These are phyloP conservation scores for Manis pentadactyla DNA, from an alignment of 2,797 vertebrate genomes.

Conservation along the genomic window DNA sequence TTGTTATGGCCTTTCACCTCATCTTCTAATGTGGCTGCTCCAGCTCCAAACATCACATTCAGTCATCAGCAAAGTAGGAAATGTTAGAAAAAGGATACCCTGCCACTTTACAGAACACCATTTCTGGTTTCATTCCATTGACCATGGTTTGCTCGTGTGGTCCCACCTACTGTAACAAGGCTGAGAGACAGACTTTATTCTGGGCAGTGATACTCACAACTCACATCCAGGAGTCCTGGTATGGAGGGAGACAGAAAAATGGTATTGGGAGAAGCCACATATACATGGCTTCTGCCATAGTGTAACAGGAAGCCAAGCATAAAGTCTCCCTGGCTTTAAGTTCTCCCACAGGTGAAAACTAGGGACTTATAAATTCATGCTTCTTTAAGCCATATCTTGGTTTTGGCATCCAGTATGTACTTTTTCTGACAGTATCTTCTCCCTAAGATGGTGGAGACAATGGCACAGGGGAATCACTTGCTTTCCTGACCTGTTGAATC, in stretches of 20 bases:
- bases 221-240: background rate
- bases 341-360: background rate
- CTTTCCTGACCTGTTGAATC: background rate
- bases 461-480: background rate
- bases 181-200: background rate
- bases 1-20: background rate
- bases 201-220: background rate
- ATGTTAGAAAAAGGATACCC: background rate
- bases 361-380: background rate
- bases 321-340: background rate
- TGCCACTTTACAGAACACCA: background rate
- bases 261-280: background rate
- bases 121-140: background rate
- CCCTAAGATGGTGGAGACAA: background rate
- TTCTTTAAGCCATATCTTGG: background rate
- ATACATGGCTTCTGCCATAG: background rate
- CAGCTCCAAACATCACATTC: background rate
- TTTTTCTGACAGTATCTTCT: background rate
- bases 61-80: background rate
- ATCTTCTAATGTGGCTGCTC: background rate
- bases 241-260: background rate
- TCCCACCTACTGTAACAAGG: background rate
- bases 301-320: background rate
- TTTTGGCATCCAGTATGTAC: background rate
- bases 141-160: background rate